Evolutionary conservation across 2,888 invertebrate genomes (phyloP).

Genomic region (Myathropa florea): DNA sequence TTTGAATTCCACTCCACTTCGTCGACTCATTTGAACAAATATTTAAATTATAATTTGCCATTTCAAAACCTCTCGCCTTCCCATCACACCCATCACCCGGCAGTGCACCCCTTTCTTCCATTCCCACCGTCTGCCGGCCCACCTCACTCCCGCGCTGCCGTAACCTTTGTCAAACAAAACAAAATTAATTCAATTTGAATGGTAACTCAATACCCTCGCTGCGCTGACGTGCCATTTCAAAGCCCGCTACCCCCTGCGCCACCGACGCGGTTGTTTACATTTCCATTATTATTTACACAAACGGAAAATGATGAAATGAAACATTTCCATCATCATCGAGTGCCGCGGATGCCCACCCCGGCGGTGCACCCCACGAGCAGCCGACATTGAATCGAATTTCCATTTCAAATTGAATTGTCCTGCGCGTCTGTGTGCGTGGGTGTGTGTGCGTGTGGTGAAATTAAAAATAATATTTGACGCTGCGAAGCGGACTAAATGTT

Average conservation of each 20-base stretch:
- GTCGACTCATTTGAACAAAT: conserved; percentile 55
- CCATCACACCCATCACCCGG: conserved; percentile 36
- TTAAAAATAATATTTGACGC: conserved; percentile 70
- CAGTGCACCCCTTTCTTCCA: conserved; percentile 32
- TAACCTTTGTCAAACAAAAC: conserved; percentile 69
- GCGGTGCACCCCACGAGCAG: not conserved
- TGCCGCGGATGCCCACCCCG: not conserved
- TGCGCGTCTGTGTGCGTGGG: not conserved
- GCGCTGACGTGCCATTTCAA: conserved; percentile 64
- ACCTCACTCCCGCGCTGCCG: conserved; percentile 13
- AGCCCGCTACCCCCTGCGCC: not conserved
- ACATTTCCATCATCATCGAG: conserved; percentile 52
- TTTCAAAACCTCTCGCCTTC: conserved; percentile 66
- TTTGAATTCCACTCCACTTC: conserved; percentile 29
- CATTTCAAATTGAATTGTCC: conserved; percentile 49
- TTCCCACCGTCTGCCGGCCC: not conserved
- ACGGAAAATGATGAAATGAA: conserved; percentile 64
- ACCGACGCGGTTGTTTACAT: conserved; percentile 54
- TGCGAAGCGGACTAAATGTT: conserved; percentile 57
- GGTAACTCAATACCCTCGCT: conserved; percentile 61
- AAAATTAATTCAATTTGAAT: conserved; percentile 71
- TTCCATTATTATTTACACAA: conserved; percentile 69
- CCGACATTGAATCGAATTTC: conserved; percentile 52
- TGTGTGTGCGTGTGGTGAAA: conserved; percentile 29
- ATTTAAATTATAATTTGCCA: conserved; percentile 68